A percentile compares a stretch with the other conserved stretches of the same genome.
phyloP scores from a whole-genome alignment of 2,797 vertebrate species.

The Cheirogaleus major region DNA sequence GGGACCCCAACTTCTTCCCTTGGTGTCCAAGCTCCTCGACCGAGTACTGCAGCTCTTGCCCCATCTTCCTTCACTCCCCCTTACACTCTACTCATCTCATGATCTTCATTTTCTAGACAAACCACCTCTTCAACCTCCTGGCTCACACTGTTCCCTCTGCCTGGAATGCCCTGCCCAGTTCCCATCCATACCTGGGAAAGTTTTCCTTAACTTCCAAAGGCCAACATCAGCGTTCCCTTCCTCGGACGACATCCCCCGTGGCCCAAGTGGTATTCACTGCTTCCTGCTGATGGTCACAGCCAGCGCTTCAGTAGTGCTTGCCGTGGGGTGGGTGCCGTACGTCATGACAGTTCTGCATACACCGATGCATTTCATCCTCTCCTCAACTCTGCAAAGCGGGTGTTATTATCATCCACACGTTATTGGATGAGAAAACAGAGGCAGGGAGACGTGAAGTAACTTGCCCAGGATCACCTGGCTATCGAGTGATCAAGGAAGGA shows the following conservation, averaged over 20 bases:
- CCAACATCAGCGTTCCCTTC: background rate
- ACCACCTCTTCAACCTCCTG: background rate
- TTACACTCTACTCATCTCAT: background rate
- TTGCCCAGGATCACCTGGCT: background rate
- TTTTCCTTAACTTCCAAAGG: background rate
- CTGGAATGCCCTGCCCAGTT: background rate
- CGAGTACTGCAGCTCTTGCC: fast-evolving
- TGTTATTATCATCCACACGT: background rate
- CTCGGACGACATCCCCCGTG: background rate
- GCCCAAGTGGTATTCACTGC: background rate
- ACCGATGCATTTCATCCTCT: background rate
- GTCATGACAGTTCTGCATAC: background rate
- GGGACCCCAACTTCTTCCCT: background rate
- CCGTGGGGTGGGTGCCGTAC: fast-evolving
- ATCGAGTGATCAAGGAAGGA: background rate
- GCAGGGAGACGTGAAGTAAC: background rate
- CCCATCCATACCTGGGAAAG: background rate
- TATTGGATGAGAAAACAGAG: background rate
- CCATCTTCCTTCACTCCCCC: background rate
- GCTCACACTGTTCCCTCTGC: background rate
- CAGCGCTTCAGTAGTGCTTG: fast-evolving
- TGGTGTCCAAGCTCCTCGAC: background rate
- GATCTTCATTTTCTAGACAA: background rate
- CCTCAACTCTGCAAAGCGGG: background rate
- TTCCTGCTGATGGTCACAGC: background rate